Evolutionary conservation across 2,797 vertebrate species (phyloP).

Genomic region (Lagodon rhomboides): DNA sequence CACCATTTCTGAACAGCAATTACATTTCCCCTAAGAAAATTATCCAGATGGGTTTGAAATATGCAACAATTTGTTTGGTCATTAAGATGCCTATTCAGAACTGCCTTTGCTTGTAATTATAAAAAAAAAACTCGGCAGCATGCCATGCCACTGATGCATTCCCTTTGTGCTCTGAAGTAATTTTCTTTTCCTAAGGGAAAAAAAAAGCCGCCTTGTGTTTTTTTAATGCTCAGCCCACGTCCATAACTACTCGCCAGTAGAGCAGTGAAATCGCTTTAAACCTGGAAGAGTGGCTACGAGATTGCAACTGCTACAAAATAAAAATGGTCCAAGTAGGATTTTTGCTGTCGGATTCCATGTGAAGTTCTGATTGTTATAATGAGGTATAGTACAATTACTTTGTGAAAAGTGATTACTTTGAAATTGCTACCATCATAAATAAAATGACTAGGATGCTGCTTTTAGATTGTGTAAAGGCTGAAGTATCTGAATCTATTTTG

Average conservation of each 20-base stretch:
- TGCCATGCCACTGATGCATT: conserved; percentile 76
- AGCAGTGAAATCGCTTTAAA: conserved; percentile 58
- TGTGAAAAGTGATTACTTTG: neutral
- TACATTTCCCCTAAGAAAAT: conserved; percentile 81
- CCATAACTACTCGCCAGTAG: conserved; percentile 53
- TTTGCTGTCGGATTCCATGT: conserved; percentile 1
- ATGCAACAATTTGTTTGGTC: conserved; percentile 84
- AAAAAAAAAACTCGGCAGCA: conserved; percentile 72
- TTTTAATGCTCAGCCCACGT: conserved; percentile 73
- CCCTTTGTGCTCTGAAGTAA: conserved; percentile 78
- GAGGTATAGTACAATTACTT: conserved; percentile 10
- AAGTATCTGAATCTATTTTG: neutral
- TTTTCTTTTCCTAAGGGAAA: conserved; percentile 70
- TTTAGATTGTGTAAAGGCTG: conserved; percentile 2
- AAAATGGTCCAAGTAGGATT: conserved; percentile 3
- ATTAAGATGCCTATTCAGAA: conserved; percentile 82
- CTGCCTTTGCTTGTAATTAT: conserved; percentile 83
- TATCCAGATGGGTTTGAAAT: conserved; percentile 84
- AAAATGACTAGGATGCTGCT: neutral
- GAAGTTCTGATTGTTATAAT: conserved; percentile 13
- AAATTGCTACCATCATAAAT: conserved; percentile 1
- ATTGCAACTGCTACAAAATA: conserved; percentile 26
- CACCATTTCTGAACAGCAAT: conserved; percentile 78
- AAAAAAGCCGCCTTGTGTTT: conserved; percentile 59
- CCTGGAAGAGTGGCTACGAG: conserved; percentile 45